Evolutionary conservation across 2,888 invertebrate genomes (phyloP), one percentile per base, ranked within the genome.

Genomic region (Drosophila siamana): DNA sequence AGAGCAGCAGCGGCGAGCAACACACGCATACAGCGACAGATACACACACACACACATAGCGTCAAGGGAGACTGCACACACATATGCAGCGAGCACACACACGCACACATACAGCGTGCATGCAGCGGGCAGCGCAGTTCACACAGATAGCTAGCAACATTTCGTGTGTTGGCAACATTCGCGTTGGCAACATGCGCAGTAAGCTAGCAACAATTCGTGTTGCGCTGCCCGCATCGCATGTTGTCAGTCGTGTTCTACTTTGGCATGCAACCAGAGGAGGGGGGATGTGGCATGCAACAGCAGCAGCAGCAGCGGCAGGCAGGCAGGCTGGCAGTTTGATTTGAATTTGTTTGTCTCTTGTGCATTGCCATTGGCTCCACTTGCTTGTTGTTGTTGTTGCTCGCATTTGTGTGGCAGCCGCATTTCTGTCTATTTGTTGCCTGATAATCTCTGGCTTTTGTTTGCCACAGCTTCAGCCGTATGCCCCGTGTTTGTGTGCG

Each of bases 301-400:
- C n/a, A n/a, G n/a, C n/a, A n/a, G n/a, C n/a, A n/a, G n/a, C n/a
- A n/a, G 28, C 11, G 15, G 52, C 40, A 40, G 22, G 56, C 44
- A 48, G n/a, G n/a, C n/a, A n/a, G n/a, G 16, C 16, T n/a, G 78
- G 80, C 69, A 68, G 78, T 81, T 80, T 83, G 78, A 83, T 80
- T 86, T 86, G 86, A 80, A 85, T 83, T 85, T 88, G 84, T 83
- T 80, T 76, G 83, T 54, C 78, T 78, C 86, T 74, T 66, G 86
- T 74, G 84, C 70, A 84, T 69, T 72, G 69, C 30, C 59, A 48
- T 59, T 52, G 54, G 43, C 5, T 60, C 24, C 22, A 60, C 55
- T 40, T 65, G 65, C 63, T 73, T 56, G 41, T 38, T 41, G 47
- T 19, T 66, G 36, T 28, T 60, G 69, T 51, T 61, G 43, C 56